Conservation (phyloP, 2,888 invertebrate genomes). For the Sceliomorpha sp. region DNA sequence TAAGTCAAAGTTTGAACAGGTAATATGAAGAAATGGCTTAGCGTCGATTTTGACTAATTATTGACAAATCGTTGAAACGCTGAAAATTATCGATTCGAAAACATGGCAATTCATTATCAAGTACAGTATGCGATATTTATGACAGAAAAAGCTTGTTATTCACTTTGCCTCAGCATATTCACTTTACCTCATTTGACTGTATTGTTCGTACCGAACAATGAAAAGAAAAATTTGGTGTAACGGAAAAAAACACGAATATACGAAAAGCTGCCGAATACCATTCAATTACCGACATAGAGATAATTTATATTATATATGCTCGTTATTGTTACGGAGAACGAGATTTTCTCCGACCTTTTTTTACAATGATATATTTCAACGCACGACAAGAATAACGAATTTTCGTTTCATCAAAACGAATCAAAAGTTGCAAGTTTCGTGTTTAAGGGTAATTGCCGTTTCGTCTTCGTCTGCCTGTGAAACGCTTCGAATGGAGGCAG, state of each 20-base stretch:
- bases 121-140: conserved; percentile 44
- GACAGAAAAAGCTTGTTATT: conserved; percentile 50
- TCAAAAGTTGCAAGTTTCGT: too few species aligned
- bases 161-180: conserved; percentile 44
- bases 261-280: conserved; percentile 38
- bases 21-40: too few species aligned
- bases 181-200: conserved; percentile 51
- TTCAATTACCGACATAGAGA: conserved; percentile 26
- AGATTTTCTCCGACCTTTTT: too few species aligned
- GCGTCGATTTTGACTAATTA: too few species aligned
- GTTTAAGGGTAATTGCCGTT: too few species aligned
- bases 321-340: conserved; percentile 15
- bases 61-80: too few species aligned
- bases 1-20: too few species aligned
- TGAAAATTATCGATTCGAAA: conserved; percentile 5
- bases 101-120: conserved; percentile 44
- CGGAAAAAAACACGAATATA: conserved; percentile 39
- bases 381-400: too few species aligned
- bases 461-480: too few species aligned
- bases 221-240: conserved; percentile 47
- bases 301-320: conserved; percentile 23
- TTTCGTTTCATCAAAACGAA: too few species aligned
- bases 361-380: too few species aligned
- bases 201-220: conserved; percentile 53
- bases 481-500: too few species aligned